Base-by-base conservation (phyloP, 1,140 invertebrate genomes). In the Sarcophaga peregrina region DNA sequence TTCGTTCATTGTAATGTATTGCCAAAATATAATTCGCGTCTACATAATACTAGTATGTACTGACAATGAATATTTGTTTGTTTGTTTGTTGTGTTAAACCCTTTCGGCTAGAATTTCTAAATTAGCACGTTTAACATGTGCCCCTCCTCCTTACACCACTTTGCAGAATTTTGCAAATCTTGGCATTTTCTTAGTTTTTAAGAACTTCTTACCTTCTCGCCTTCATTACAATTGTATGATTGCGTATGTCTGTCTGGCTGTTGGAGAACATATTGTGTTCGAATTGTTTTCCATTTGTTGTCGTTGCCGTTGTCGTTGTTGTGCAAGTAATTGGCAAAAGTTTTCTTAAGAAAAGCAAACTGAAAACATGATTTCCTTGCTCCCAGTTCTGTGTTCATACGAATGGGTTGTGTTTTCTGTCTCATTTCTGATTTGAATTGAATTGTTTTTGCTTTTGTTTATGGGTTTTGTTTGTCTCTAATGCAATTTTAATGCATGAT, bases 401-500 rank as follows among this genome's bases (percentile, higher is more conserved):
- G 25, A 37, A 37, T 37, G 25, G 25, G 25, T 37, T 37, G 25
- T 37, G 25, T 37, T 37, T 4, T 37, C 25, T 37, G 25, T 2
- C 25, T 37, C 25, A 4, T 37, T 37, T 37, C 25, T 37, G 4
- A 37, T 37, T 37, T 37, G 4, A 37, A 37, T 37, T 37, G 1
- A 37, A 37, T 37, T 37, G 25, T 37, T 37, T 37, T 37, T 37
- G 25, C 4, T 37, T 37, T 37, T 37, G 25, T 37, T 37, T 37
- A n/a, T 37, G 1, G 25, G 1, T 37, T 68, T 68, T 68, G 62
- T 68, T 58, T 58, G 81, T 37, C 83, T 37, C 83, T 89, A 89
- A 89, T 89, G 87, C 88, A 89, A 89, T 89, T 89, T 89, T 89
- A 88, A 89, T 89, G 88, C 88, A 84, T 89, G 88, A 89, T 89